These are phyloP conservation scores for Spodoptera exigua DNA, from an alignment of 2,888 invertebrate genomes.

Conservation along the genomic window DNA sequence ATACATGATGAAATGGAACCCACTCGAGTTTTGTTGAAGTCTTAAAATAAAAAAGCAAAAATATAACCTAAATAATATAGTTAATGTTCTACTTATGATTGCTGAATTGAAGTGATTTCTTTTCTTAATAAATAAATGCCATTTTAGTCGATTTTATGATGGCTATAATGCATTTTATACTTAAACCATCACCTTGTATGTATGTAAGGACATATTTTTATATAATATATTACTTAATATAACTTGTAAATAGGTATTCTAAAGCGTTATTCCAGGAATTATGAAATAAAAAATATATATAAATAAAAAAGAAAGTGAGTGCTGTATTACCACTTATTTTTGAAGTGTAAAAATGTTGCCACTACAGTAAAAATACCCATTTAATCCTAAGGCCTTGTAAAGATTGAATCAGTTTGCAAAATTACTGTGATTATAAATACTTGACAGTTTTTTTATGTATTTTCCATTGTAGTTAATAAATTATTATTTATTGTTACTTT, in stretches of 20 bases:
- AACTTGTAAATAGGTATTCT: conserved; percentile 38
- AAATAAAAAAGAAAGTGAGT: too few species aligned
- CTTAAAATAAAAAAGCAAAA: neutral
- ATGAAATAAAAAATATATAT: too few species aligned
- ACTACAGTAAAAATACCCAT: neutral
- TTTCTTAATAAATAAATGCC: neutral
- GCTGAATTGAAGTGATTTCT: too few species aligned
- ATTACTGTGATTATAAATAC: conserved; percentile 68
- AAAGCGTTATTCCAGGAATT: conserved; percentile 27
- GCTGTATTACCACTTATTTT: conserved; percentile 10
- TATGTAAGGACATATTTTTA: conserved; percentile 24
- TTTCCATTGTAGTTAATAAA: conserved; percentile 65
- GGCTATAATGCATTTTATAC: neutral
- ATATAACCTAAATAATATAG: too few species aligned
- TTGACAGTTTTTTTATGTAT: conserved; percentile 69
- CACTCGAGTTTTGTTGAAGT: neutral
- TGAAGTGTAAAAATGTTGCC: conserved; percentile 8
- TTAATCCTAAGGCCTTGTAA: conserved; percentile 1
- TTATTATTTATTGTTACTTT: conserved; percentile 70
- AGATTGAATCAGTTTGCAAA: conserved; percentile 52
- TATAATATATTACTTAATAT: conserved; percentile 19
- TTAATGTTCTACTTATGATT: too few species aligned
- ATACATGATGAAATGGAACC: neutral
- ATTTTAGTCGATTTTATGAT: conserved; percentile 8
- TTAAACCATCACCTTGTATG: conserved; percentile 4